Base-by-base conservation (phyloP, 1,140 invertebrate species). In the Conus betulinus region DNA sequence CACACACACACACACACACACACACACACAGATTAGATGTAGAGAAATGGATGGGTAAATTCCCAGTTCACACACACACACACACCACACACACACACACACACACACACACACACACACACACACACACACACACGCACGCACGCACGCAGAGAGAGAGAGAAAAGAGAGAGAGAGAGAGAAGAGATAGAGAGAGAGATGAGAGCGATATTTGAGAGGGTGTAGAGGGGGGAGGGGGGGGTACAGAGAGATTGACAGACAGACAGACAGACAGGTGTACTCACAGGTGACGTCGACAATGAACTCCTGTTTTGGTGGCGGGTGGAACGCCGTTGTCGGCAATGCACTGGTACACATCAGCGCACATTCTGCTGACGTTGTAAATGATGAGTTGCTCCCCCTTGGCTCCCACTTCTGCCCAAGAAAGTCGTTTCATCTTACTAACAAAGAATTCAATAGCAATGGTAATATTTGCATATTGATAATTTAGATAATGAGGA, bases 331-430 rank as follows among this genome's bases (percentile, higher is more conserved):
- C 91, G 89, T 94, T 94, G 82, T 91, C 91, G 5, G 94, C 94
- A 25, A 92, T 89, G 88, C 94, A 95, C 63, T 92, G 89, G 85
- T 94, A 94, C 23, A 82, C 84, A 83, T 93, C 93, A 15, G 91
- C 93, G 89, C 94, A 94, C 53, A 92, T 89, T 60, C 93, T 89
- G 67, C 93, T 92, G 39, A 95, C 91, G 84, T 94, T 94, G 57
- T 92, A 90, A 17, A 95, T 94, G 5, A 92, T 87, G 15, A 94
- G 87, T 17, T 91, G 91, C 67, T 94, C 92, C 13, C 94, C 94
- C 1, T 83, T 84, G 1, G 67, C 85, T 13, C 91, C 91, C 17
- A 93, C 88, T 74, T 89, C 92, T 93, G 90, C 25, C 85, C n/a
- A 89, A 39, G n/a, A 3, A 79, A 78, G 52, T 1, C 5, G 13